Evolutionary conservation across 2,797 vertebrate species (phyloP).

Genomic region (Nyctibius grandis): DNA sequence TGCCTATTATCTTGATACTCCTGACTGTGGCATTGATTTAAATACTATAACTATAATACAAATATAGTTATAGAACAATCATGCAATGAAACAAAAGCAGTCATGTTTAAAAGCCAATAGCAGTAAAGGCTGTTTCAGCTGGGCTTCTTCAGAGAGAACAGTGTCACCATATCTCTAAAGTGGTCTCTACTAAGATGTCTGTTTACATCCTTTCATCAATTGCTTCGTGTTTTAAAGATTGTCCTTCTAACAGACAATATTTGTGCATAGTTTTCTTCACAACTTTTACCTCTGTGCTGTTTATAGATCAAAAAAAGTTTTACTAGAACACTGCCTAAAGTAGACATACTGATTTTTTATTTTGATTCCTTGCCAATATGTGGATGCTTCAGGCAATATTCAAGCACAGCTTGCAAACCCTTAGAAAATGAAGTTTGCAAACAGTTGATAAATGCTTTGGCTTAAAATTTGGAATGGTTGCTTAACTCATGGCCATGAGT

Average conservation of each 20-base stretch:
- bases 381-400: not conserved
- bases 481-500: not conserved
- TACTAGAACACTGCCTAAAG: not conserved
- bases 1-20: not conserved
- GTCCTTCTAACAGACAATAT: not conserved
- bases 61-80: not conserved
- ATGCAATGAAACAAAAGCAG: not conserved
- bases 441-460: not conserved
- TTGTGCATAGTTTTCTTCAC: not conserved
- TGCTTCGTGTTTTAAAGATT: not conserved
- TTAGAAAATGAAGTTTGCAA: conserved; percentile 18
- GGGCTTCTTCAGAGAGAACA: not conserved
- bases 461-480: not conserved
- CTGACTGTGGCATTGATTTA: not conserved
- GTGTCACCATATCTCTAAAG: not conserved
- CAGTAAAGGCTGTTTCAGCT: not conserved
- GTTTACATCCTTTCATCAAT: not conserved
- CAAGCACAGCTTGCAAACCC: not conserved
- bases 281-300: not conserved
- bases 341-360: not conserved
- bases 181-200: not conserved
- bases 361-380: not conserved
- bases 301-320: not conserved
- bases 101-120: not conserved
- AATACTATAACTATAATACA: not conserved